Percentiles rank a stretch among this genome's conserved stretches.
Conservation (phyloP, 2,113 vertebrate species). For the Willisornis vidua region DNA sequence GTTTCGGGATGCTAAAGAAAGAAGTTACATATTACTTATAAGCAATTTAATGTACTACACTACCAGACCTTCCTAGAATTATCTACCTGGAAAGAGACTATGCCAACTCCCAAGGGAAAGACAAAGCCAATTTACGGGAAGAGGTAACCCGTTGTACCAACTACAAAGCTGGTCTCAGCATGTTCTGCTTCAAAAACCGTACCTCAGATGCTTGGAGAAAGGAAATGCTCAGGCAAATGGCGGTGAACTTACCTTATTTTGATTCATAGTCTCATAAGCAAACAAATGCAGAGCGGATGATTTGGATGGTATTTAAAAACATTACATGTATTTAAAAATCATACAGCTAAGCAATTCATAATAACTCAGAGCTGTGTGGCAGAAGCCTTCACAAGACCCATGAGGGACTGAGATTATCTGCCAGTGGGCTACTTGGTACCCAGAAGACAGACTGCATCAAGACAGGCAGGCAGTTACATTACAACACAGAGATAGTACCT, state of each 20-base stretch:
- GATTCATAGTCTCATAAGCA: not conserved
- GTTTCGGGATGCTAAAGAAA: not conserved
- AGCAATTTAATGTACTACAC: not conserved
- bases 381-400: not conserved
- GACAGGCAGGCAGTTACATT: not conserved
- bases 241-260: constrained; percentile 13
- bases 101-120: not conserved
- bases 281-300: not conserved
- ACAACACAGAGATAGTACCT: not conserved
- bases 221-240: not conserved
- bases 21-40: not conserved
- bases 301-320: not conserved
- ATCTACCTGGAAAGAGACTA: not conserved
- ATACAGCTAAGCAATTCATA: not conserved
- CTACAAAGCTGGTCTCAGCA: not conserved
- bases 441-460: not conserved
- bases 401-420: not conserved
- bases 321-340: not conserved
- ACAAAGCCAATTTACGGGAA: not conserved
- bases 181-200: not conserved
- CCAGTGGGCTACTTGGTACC: not conserved
- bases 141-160: not conserved
- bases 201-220: not conserved
- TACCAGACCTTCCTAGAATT: not conserved
- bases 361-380: not conserved